phyloP scores from a whole-genome alignment of 2,797 vertebrate genomes.

The Peromyscus melanophrys region DNA sequence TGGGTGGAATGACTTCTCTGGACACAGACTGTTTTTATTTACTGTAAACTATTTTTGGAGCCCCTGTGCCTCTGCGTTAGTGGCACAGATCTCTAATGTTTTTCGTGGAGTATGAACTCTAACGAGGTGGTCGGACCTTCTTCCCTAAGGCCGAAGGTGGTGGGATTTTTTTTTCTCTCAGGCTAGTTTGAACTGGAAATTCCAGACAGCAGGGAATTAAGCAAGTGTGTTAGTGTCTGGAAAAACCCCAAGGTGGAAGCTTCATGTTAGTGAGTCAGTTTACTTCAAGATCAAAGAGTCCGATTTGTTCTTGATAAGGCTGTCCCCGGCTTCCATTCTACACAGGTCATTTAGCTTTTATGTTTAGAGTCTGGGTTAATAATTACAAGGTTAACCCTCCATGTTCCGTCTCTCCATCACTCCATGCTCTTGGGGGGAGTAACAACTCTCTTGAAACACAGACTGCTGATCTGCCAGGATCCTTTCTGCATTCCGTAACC shows the following conservation, averaged over 20 bases:
- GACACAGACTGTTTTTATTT: not conserved
- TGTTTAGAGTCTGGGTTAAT: slow-evolving; percentile 81
- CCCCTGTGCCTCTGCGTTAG: not conserved
- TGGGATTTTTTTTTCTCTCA: not conserved
- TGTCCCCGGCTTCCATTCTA: slow-evolving; percentile 70
- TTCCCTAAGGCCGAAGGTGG: slow-evolving; percentile 10
- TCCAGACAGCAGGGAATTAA: slow-evolving; percentile 78
- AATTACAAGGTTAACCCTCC: slow-evolving; percentile 64
- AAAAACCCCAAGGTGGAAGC: slow-evolving; percentile 77
- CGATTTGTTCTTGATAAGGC: slow-evolving; percentile 72
- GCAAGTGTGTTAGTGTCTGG: slow-evolving; percentile 77
- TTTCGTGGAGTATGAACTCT: slow-evolving; percentile 55
- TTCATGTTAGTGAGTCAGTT: slow-evolving; percentile 59
- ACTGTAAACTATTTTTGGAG: slow-evolving; percentile 8
- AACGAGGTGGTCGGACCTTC: not conserved
- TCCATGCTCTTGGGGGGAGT: not conserved
- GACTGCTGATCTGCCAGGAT: not conserved
- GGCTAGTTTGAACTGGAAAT: slow-evolving; percentile 78
- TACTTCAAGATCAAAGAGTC: slow-evolving; percentile 79
- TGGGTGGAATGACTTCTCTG: slow-evolving; percentile 8
- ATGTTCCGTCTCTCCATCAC: not conserved
- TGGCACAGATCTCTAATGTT: not conserved
- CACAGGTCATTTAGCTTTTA: slow-evolving; percentile 67
- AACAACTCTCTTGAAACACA: not conserved
- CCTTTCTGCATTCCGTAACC: not conserved